Base-by-base conservation (phyloP, 2,888 invertebrate genomes). In the Phytoseiulus persimilis region DNA sequence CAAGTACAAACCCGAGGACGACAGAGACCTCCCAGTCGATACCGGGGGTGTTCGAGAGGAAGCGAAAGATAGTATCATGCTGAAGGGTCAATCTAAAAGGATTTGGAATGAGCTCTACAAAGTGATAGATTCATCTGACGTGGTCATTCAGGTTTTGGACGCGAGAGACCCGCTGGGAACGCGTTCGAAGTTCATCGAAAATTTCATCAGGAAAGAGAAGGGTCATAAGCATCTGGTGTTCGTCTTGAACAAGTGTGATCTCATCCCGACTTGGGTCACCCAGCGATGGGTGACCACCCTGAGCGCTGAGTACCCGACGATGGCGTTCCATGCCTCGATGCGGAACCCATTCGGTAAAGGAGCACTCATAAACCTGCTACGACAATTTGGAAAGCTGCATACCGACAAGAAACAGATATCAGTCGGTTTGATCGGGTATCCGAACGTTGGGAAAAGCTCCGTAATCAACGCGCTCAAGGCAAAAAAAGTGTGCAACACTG, bases 61-160 rank as follows among this genome's bases (percentile, higher is more conserved):
- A 31, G 95, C 96, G 89, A 95, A 96, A 91, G 99, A 99, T 93
- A 97, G 97, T 96, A 95, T 98, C 0, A 97, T 98, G 95, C 95
- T 95, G 90, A 98, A 98, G 39, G 98, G 99, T 0, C 97, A 98
- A 93, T 99, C 98, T 91, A 97, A 95, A 93, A 95, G 99, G 91
- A 98, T 99, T 92, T 99, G 99, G 99, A 98, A 97, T 94, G 99
- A 99, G 93, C 93, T 99, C 87, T 98, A 99, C 93, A 99, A 99
- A 94, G 99, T 94, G 45, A 95, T 99, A 90, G 99, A 99, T 93
- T 98, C 99, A 1, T 98, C 99, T 0, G 99, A 99, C 94, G 98
- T 99, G 5, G 93, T 99, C 31, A 93, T 99, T 45, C 98, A 99
- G 92, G 96, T 99, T 3, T 94, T 99, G 90, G 99, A 99, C 94